Percentiles rank a stretch among this genome's conserved stretches.
phyloP scores from a whole-genome alignment of 2,888 invertebrate genomes.

The Eueremaeus valkanovi region DNA sequence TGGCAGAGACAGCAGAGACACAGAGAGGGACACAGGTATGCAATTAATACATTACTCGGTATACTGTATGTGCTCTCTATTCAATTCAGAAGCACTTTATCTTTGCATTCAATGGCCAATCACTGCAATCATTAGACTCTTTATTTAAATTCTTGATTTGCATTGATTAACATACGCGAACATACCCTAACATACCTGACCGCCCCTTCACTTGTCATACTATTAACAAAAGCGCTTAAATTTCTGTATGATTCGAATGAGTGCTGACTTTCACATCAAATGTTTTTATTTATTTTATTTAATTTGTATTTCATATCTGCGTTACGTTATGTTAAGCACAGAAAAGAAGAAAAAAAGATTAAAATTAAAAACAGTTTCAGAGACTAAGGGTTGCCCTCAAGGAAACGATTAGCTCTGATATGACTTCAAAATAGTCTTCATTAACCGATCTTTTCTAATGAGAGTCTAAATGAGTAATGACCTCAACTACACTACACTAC shows the following conservation, averaged over 20 bases:
- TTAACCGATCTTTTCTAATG: neutral
- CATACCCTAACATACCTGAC: no score
- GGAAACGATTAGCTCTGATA: conserved; percentile 7
- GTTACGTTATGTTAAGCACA: neutral
- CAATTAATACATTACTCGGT: neutral
- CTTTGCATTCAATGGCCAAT: neutral
- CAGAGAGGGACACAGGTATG: conserved; percentile 8
- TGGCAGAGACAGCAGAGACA: neutral
- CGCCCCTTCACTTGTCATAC: neutral
- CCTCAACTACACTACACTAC: neutral
- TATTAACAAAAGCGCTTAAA: neutral
- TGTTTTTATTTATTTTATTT: neutral
- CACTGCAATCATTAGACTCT: neutral
- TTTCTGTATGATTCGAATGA: neutral
- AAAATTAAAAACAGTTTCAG: neutral
- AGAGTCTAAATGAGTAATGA: conserved; percentile 20
- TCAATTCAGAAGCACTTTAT: neutral
- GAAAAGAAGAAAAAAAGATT: neutral
- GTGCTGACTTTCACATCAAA: neutral
- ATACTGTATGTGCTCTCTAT: neutral
- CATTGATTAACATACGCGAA: neutral
- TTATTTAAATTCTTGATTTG: neutral
- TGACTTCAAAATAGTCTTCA: neutral
- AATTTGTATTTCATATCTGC: neutral
- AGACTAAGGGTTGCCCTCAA: neutral